These are phyloP conservation scores for Falco rusticolus DNA, from an alignment of 2,797 vertebrate species.

Conservation along the genomic window DNA sequence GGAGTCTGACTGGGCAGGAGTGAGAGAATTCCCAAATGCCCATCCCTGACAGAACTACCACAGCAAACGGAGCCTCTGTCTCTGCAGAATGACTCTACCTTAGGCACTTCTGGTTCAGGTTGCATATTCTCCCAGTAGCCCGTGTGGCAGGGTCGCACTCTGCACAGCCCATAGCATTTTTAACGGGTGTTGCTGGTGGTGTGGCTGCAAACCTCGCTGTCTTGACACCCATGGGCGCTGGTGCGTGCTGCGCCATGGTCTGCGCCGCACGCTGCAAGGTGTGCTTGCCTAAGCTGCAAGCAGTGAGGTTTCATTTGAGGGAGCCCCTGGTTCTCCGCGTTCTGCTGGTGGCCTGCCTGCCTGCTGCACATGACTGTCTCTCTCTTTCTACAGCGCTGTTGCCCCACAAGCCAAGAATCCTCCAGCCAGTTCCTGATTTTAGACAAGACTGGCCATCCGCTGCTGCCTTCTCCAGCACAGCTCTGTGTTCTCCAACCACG, in stretches of 20 bases:
- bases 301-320: background rate
- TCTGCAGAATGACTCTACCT: background rate
- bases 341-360: background rate
- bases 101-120: background rate
- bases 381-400: constrained; percentile 75
- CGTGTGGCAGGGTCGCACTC: fast-evolving
- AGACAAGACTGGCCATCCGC: background rate
- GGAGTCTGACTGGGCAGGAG: background rate
- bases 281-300: background rate
- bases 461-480: background rate
- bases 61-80: background rate
- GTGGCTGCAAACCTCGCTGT: background rate
- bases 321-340: background rate
- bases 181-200: fast-evolving
- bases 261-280: background rate
- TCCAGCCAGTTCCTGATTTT: constrained; percentile 80
- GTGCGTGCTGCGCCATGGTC: fast-evolving
- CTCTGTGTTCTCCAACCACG: background rate
- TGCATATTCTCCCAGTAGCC: background rate
- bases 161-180: background rate
- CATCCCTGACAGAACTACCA: background rate
- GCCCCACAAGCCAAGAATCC: constrained; percentile 74
- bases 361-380: background rate
- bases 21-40: background rate
- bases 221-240: fast-evolving